phyloP scores from a whole-genome alignment of 2,888 invertebrate genomes.

The Girardia tigrina region DNA sequence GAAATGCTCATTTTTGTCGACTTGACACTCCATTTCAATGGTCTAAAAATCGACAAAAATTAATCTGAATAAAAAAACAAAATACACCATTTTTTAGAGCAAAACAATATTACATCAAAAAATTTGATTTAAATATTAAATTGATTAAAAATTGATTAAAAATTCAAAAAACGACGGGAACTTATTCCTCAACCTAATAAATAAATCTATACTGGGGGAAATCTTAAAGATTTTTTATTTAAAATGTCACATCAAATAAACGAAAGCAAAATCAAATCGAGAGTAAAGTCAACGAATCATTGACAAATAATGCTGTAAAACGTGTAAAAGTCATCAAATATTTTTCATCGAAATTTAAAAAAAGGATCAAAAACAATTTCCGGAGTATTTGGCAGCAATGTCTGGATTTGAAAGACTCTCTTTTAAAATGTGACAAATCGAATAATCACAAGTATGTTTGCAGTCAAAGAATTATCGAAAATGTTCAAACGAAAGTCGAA shows the following conservation, averaged over 20 bases:
- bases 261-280: neutral
- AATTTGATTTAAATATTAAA: too few species aligned
- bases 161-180: too few species aligned
- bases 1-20: too few species aligned
- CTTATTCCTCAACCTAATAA: too few species aligned
- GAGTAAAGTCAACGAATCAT: conserved; percentile 6
- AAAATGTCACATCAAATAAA: neutral
- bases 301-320: neutral
- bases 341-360: neutral
- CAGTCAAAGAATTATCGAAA: neutral
- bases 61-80: too few species aligned
- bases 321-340: neutral
- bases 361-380: neutral
- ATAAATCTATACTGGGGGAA: neutral
- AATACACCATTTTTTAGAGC: too few species aligned
- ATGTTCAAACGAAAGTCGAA: neutral
- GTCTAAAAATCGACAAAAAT: too few species aligned
- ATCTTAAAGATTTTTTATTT: conserved; percentile 2
- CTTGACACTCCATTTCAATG: too few species aligned
- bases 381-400: conserved; percentile 10
- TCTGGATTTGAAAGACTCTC: neutral
- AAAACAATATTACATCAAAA: too few species aligned
- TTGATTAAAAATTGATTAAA: too few species aligned
- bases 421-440: neutral
- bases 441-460: neutral